Base-by-base conservation (phyloP, 1,140 invertebrate genomes). In the Oncopodura yosiiana region DNA sequence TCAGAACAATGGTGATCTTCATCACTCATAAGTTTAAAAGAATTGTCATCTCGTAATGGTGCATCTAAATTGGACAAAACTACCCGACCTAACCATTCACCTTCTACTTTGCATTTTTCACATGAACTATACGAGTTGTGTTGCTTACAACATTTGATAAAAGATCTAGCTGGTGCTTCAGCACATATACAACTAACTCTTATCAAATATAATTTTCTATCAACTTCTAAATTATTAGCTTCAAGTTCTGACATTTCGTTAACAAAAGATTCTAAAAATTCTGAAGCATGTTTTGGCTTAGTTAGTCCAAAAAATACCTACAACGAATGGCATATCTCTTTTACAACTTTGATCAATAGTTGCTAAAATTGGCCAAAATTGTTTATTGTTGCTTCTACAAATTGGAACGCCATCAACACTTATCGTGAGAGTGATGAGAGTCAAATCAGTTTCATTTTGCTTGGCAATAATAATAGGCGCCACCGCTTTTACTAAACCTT, bases 151-250 rank as follows among this genome's bases (percentile, higher is more conserved):
- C 43, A 24, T 49, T 69, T 66, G 8, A 71, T 53, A 63, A 69
- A 71, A 41, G 67, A 57, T 50, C 67, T 66, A 9, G 68, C 71
- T 6, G 68, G 69, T 1, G 66, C 62, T 65, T 71, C 69, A 58
- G 39, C 42, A 34, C 45, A 3, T 8, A 50, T 49, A 12, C n/a
- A 21, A 5, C 6, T 36, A 3, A 56, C 16, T 34, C 38, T 32
- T 4, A 50, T 1, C 16, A 16, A 1, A 49, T 37, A 26, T 1
- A 1, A 8, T 12, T 19, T 51, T 3, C 32, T 2, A 3, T 36
- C 9, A 24, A 50, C 12, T 2, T 6, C 3, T 49, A 46, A 5
- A 21, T 43, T 43, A 24, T 46, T 24, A 3, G 3, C 3, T 24
- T 23, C n/a, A 8, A 37, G 12, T 8, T 46, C 9, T 24, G 4